Conservation (phyloP, 2,797 vertebrate genomes). For the Nasua narica region DNA sequence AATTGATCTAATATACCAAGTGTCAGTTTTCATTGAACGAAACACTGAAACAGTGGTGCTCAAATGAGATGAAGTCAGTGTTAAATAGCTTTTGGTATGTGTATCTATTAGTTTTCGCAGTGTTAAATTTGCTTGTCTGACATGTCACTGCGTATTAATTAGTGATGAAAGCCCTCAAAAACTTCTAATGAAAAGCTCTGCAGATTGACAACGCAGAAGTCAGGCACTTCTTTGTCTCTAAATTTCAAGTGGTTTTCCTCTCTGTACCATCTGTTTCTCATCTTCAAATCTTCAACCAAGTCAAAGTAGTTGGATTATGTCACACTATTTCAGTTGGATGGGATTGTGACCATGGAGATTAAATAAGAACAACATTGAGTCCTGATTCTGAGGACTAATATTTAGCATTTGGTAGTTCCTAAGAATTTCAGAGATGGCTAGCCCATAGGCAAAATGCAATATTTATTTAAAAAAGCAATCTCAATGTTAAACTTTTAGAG, state of each 20-base stretch:
- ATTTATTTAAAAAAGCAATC: not conserved
- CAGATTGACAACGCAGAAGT: not conserved
- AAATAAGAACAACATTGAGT: not conserved
- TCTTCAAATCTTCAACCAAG: not conserved
- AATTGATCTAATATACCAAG: slow-evolving; percentile 67
- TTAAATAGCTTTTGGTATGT: slow-evolving; percentile 53
- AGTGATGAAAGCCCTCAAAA: slow-evolving; percentile 52
- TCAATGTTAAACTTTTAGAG: not conserved
- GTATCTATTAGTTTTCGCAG: slow-evolving; percentile 49
- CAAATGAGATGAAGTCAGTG: slow-evolving; percentile 27
- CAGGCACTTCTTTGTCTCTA: not conserved
- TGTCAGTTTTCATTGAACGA: slow-evolving; percentile 64
- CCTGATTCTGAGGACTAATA: not conserved
- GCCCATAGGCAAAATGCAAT: not conserved
- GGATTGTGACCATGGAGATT: not conserved
- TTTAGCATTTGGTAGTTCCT: not conserved
- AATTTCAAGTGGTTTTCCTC: not conserved
- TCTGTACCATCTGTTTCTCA: not conserved
- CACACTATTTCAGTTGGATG: not conserved
- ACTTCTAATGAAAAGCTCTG: slow-evolving; percentile 50
- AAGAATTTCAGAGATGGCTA: not conserved
- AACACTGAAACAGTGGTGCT: slow-evolving; percentile 50
- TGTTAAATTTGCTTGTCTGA: slow-evolving; percentile 48
- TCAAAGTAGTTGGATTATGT: not conserved
- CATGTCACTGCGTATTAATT: slow-evolving; percentile 60